Evolutionary conservation across 2,888 invertebrate genomes (phyloP), one percentile per base, ranked within the genome.

Genomic region (Vesta saturnalis): DNA sequence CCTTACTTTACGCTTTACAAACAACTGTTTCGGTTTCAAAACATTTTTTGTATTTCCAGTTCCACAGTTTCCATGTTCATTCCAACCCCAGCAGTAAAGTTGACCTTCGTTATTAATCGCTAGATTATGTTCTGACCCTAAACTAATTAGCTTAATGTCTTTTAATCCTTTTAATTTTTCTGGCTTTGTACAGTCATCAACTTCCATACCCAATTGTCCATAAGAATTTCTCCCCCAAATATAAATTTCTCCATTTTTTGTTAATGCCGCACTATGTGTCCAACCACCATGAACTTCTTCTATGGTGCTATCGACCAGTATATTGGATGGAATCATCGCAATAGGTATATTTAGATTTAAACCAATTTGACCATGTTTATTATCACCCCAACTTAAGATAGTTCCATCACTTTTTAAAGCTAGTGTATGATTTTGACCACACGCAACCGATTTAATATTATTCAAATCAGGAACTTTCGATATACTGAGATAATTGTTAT

Each of bases 31-130:
- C 10, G 88, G 88, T 68, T 78, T 75, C 55, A 81, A 73, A 39
- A 87, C 82, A 76, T 89, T 83, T 59, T 82, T 79, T 22, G 81
- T 83, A 70, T 83, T 82, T 61, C 89, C 89, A 74, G 89, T 90
- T 61, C 94, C 95, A 77, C 94, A 94, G 81, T 92, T 94, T 43
- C 92, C 93, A 84, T 95, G 95, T 79, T 95, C 95, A 83, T 95
- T 95, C 95, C 95, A 95, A 0, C 95, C 95, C 94, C 95, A 95
- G 16, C 91, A 89, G 79, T 89, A 90, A 4, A 94, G 80, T 57
- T 87, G 86, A 30, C 90, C 90, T 65, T 89, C 88, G 70, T 86
- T 87, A 75, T 88, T 87, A 71, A 93, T 83, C 70, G 91, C 90
- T 72, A 95, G 80, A 52, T 91, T 92, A 79, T 95, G 95, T 77